Evolutionary conservation across 2,113 vertebrate genomes (phyloP), one percentile per base, ranked within the genome.

Genomic region (Struthio camelus): DNA sequence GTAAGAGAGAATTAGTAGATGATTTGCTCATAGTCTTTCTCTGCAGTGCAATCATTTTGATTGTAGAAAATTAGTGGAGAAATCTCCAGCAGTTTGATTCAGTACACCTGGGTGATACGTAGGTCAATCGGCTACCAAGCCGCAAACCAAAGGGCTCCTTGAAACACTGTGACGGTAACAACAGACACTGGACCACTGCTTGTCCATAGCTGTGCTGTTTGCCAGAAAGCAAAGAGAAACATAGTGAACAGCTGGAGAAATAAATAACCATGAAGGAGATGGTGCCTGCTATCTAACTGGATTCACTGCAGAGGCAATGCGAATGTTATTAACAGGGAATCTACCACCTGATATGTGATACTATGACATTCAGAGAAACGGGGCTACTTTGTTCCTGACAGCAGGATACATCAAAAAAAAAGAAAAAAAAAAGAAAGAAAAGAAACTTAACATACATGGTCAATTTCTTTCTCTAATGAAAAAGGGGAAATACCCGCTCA

Each of bases 211-310:
- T 91, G 4, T 72, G 86, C 22, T 25, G 46, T 13, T 71, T 25
- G 34, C 46, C 18, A 71, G 50, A 80, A 75, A 67, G 11, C 6
- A 75, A 56, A 6, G 2, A 10, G 15, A 61, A 48, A 38, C 14
- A 69, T 25, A 46, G 32, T 17, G n/a, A 51, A 87, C 91, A 89
- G 16, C 36, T 14, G 16, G 13, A 75, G 18, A 92, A 92, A 70
- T 80, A 92, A 92, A 70, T 80, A 84, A 44, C 36, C 7, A 67
- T 25, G 5, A 78, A 75, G 84, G 14, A 48, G 67, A 89, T 50
- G 14, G 34, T 20, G 9, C 0, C 0, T 54, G 22, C 23, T 58
- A 14, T n/a, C 32, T n/a, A 65, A 38, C 28, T 44, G 18, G 9
- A 54, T 66, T 86, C 80, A 44, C 7, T 75, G 40, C 15, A 54